Conservation (phyloP, 2,797 vertebrate species). For the Karalla daura region DNA sequence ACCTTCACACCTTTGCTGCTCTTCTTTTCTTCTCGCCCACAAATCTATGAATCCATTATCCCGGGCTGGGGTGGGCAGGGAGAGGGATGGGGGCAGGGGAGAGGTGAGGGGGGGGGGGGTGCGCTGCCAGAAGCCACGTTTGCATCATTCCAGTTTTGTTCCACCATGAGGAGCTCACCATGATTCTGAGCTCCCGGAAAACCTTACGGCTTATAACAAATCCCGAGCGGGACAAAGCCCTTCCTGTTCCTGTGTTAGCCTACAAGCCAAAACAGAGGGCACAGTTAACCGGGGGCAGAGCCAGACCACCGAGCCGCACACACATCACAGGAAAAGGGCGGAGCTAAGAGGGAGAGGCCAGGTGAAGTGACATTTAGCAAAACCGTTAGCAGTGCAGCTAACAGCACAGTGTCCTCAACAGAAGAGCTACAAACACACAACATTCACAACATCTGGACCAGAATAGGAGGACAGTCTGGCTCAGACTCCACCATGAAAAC, state of each 20-base stretch:
- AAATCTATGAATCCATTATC: slow-evolving; percentile 20
- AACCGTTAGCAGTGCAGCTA: no score
- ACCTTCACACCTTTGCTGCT: slow-evolving; percentile 40
- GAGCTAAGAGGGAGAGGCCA: slow-evolving; percentile 10
- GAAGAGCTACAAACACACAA: no score
- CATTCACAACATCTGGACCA: no score
- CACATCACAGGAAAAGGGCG: slow-evolving; percentile 20
- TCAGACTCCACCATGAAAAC: no score
- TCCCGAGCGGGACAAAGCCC: slow-evolving; percentile 80
- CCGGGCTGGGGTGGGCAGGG: background rate
- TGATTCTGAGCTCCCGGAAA: slow-evolving; percentile 85
- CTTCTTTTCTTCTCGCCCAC: slow-evolving; percentile 41
- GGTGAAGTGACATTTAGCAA: slow-evolving; percentile 8
- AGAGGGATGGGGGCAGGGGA: background rate
- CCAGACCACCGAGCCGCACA: background rate
- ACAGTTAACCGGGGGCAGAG: slow-evolving; percentile 62
- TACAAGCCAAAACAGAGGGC: slow-evolving; percentile 83
- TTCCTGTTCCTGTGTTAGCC: slow-evolving; percentile 84
- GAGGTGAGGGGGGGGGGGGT: slow-evolving; percentile 17
- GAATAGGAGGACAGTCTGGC: no score
- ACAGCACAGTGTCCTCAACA: no score
- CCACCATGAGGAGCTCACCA: slow-evolving; percentile 84
- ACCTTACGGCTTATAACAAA: slow-evolving; percentile 84
- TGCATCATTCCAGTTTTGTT: slow-evolving; percentile 74
- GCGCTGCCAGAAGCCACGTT: slow-evolving; percentile 72